These are phyloP conservation scores for Pelosia muscerda DNA, from an alignment of 2,888 invertebrate genomes.

Conservation along the genomic window DNA sequence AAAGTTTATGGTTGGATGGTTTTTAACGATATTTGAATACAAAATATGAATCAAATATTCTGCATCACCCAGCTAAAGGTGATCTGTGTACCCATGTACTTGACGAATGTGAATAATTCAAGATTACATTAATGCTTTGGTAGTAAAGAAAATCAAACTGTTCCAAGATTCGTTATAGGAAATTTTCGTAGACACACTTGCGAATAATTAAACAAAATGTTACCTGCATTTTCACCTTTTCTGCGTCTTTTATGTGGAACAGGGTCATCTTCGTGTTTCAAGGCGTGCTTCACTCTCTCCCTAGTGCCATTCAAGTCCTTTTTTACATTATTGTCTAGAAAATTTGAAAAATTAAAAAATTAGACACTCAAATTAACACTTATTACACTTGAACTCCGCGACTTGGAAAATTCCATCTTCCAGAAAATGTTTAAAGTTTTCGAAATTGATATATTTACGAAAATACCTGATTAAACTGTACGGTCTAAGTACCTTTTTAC, in stretches of 20 bases:
- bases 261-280: slow-evolving; percentile 91
- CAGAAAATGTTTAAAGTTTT: too few species aligned
- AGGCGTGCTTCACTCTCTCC: slow-evolving; percentile 92
- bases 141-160: not conserved
- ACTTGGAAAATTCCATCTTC: not conserved
- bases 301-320: slow-evolving; percentile 88
- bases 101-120: not conserved
- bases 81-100: too few species aligned
- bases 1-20: not conserved
- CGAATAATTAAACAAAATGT: slow-evolving; percentile 24
- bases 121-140: not conserved
- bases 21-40: not conserved
- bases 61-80: too few species aligned
- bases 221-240: slow-evolving; percentile 71
- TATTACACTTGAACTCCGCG: too few species aligned
- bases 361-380: too few species aligned
- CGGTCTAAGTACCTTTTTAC: too few species aligned
- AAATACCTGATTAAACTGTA: too few species aligned
- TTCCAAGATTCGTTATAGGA: not conserved
- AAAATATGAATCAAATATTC: not conserved
- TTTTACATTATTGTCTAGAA: slow-evolving; percentile 66
- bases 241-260: slow-evolving; percentile 88
- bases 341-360: not conserved
- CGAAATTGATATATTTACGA: too few species aligned
- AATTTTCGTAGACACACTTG: not conserved